Conservation (phyloP, 2,113 vertebrate species). For the Nothobranchius kuhntae region DNA sequence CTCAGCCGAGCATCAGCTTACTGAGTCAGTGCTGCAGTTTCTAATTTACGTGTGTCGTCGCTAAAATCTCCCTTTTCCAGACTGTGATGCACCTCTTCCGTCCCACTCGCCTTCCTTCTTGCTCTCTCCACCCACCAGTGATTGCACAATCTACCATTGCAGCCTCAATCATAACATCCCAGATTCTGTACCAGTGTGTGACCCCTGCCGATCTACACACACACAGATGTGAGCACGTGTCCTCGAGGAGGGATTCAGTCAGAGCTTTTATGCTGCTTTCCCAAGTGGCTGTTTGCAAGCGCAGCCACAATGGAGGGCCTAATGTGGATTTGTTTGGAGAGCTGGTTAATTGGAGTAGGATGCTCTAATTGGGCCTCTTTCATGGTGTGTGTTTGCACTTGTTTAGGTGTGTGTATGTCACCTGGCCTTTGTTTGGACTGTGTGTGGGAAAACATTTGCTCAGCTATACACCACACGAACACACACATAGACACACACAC, state of each 20-base stretch:
- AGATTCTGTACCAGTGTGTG: slow-evolving; percentile 56
- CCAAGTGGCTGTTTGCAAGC: slow-evolving; percentile 83
- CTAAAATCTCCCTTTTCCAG: slow-evolving; percentile 39
- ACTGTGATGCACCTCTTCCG: slow-evolving; percentile 31
- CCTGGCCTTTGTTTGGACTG: slow-evolving; percentile 74
- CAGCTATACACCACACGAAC: slow-evolving; percentile 61
- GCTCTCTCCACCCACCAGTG: slow-evolving; percentile 57
- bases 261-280: slow-evolving; percentile 80
- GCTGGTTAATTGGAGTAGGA: slow-evolving; percentile 84
- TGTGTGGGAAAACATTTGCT: slow-evolving; percentile 75
- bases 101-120: slow-evolving; percentile 13
- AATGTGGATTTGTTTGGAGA: slow-evolving; percentile 84
- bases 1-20: slow-evolving; percentile 2
- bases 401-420: slow-evolving; percentile 50
- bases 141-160: slow-evolving; percentile 70
- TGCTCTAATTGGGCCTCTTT: slow-evolving; percentile 83
- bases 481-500: slow-evolving; percentile 5
- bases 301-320: slow-evolving; percentile 82
- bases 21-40: slow-evolving; percentile 20
- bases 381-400: slow-evolving; percentile 54
- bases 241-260: slow-evolving; percentile 74
- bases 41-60: slow-evolving; percentile 31
- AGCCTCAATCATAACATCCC: slow-evolving; percentile 59
- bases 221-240: slow-evolving; percentile 42
- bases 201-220: slow-evolving; percentile 38